Evolutionary conservation across 1,140 invertebrate species (phyloP), one percentile per base, ranked within the genome.

Genomic region (Drosophila kanapiae): DNA sequence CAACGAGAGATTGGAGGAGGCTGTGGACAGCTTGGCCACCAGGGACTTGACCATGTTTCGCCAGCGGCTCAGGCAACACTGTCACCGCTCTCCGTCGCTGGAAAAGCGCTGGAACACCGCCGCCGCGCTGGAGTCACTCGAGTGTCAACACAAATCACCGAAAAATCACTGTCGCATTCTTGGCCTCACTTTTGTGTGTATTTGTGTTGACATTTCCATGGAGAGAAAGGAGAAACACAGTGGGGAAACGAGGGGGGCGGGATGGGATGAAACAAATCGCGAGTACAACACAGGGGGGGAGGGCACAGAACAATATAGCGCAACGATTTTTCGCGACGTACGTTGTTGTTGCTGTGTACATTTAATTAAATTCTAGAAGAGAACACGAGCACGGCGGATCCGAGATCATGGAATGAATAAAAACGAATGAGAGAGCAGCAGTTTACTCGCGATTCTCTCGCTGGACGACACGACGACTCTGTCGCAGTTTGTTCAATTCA

Each of bases 21-120:
- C 91, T 76, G 91, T 77, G 43, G 85, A 86, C 68, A 92, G 74
- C 69, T 92, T 92, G 60, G 91, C 90, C 51, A 92, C 91, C 51
- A 92, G 79, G 40, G 88, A 92, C 53, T 92, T 92, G 71, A 92
- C 91, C 91, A 92, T 92, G n/a, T 67, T 65, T 56, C 54, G 37
- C 35, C 29, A 9, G 45, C 29, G 31, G 27, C 48, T 47, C 14
- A 47, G 40, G 10, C 35, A 43, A 35, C 16, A 42, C 60, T 38
- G 54, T 14, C 23, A 23, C 48, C 43, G 9, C 23, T n/a, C 6
- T 7, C 23, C 14, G 27, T 63, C 27, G 40, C 13, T 31, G 60
- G 60, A 18, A 45, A 65, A 27, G 13, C 56, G 27, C 38, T 64
- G 61, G 53, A 42, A 40, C 35, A 23, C 35, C 18, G 33, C 35